A percentile compares a stretch with the other conserved stretches of the same genome.
Conservation (phyloP, 2,888 invertebrate species). For the Girardia tigrina region DNA sequence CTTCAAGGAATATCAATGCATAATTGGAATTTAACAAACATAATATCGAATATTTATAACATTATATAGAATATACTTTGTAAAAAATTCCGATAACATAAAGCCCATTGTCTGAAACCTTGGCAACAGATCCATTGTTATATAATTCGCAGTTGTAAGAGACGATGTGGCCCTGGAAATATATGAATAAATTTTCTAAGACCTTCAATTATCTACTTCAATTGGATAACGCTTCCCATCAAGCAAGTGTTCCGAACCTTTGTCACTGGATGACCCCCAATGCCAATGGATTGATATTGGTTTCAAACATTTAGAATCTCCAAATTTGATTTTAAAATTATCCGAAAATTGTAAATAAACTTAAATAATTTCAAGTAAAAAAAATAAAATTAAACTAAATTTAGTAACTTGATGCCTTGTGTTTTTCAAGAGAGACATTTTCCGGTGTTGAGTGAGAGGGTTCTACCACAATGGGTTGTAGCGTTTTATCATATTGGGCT, state of each 20-base stretch:
- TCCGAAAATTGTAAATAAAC: background rate
- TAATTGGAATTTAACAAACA: no score
- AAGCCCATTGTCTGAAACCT: background rate
- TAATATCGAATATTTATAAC: no score
- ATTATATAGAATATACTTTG: background rate
- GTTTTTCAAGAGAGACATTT: background rate
- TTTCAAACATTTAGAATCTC: background rate
- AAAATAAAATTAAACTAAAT: background rate
- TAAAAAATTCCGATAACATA: conserved; percentile 24
- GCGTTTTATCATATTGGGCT: background rate
- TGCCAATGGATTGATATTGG: conserved; percentile 28
- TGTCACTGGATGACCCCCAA: conserved; percentile 11
- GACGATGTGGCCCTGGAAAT: conserved; percentile 21
- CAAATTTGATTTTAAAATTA: conserved; percentile 7
- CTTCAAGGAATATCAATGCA: no score
- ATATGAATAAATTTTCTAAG: background rate
- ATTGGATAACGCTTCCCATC: conserved; percentile 9
- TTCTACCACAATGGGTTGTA: background rate
- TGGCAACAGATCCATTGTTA: background rate
- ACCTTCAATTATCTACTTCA: conserved; percentile 2
- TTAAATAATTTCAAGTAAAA: background rate
- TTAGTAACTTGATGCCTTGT: background rate
- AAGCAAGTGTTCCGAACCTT: conserved; percentile 16
- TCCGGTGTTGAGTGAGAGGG: background rate
- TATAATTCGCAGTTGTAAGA: conserved; percentile 21